Evolutionary conservation across 2,797 vertebrate species (phyloP), one percentile per base, ranked within the genome.

Genomic region (Gouania willdenowi): DNA sequence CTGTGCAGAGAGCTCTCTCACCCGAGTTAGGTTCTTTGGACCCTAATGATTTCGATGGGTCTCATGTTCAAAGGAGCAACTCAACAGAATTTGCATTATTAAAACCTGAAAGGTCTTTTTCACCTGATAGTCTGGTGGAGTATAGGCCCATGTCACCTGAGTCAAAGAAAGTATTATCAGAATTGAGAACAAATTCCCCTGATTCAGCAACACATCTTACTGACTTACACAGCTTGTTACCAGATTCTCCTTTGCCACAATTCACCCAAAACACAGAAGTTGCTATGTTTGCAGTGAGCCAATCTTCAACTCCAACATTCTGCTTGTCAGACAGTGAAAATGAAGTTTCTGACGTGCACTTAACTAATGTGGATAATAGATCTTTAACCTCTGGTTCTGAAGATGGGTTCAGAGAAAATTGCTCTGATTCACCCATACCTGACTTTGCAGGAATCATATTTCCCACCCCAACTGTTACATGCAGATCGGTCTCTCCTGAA

Each of bases 341-440:
- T 10, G 43, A 53, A 40, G 35, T 23, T 58, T 31, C 34, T 13
- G 62, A 42, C 14, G 29, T 25, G 3, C 7, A 29, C 17, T 32
- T 48, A 5, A 8, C 14, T 29, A 61, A 65, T 17, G 21, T 18
- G 2, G 26, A 46, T 32, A 9, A 3, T 23, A 43, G 20, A 41
- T 34, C 24, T 2, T 25, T 26, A 1, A 44, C 49, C 18, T 26
- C 62, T 1, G 48, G 54, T 37, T 70, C 62, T 42, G 65, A 69
- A 40, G 29, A 43, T 52, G 58, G 75, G 11, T 48, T 31, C 11
- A 41, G 44, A 4, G n/a, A 33, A 16, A 48, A 84, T 40, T 62
- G 69, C 3, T 71, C 66, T 22, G 77, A 82, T 25, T 82, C 71
- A 3, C 69, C 74, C 13, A 44, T 75, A 38, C 66, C 59, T 39